Evolutionary conservation across 1,140 invertebrate species (phyloP).

Genomic region (Neotoxoptera formosana): DNA sequence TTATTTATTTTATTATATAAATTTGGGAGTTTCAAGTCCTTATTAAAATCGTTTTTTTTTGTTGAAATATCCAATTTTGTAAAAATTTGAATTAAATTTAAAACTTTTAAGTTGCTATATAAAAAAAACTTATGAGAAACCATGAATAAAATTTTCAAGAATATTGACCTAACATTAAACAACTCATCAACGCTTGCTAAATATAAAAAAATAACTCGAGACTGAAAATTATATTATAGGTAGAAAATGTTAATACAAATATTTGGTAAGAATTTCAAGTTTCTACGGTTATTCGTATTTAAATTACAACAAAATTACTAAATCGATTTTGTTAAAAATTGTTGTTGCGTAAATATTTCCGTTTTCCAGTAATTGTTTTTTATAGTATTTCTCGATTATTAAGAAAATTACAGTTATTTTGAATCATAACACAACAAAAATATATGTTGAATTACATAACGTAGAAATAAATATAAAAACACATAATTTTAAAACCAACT

Average conservation of each 20-base stretch:
- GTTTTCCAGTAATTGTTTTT: not conserved
- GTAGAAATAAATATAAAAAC: not conserved
- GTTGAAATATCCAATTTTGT: not conserved
- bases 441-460: not conserved
- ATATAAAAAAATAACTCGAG: not conserved
- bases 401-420: not conserved
- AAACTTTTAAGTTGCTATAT: not conserved
- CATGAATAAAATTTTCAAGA: not conserved
- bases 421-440: not conserved
- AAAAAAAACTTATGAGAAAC: not conserved
- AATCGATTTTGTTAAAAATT: not conserved
- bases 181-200: not conserved
- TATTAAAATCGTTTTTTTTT: not conserved
- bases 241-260: not conserved
- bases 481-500: not conserved
- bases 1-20: not conserved
- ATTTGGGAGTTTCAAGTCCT: not conserved
- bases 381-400: not conserved
- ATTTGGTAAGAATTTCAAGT: not conserved
- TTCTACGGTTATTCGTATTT: not conserved
- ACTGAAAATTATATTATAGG: not conserved
- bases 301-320: not conserved
- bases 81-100: too few relatives aligned
- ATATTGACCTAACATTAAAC: not conserved
- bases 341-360: not conserved